Evolutionary conservation across 30 jellyfish, hydroid and myxozoan species (phyloP), one percentile per base, ranked within the genome.

Genomic region (Hydractinia symbiolongicarpus): DNA sequence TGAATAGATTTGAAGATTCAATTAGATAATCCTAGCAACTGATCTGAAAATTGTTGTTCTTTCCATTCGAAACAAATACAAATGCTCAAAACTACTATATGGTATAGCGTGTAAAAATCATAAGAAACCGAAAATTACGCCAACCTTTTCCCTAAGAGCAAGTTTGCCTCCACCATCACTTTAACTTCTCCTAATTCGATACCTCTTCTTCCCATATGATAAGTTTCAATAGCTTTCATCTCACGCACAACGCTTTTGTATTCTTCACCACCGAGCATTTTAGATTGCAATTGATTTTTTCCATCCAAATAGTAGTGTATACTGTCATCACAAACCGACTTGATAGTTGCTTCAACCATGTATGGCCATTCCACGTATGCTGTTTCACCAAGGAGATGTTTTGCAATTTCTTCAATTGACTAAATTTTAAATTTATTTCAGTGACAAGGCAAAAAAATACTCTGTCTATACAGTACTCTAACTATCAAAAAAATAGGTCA

Each of bases 341-440:
- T 83, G n/a, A 91, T 96, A 20, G 66, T 58, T 15, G 96, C 96
- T 82, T 91, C 98, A 8, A 91, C 98, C 79, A 86, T 54, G 60
- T 91, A 91, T 40, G 98, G 98, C 98, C 98, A 91, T 66, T 91
- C 98, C 16, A 91, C 96, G 68, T 79, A 81, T n/a, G 83, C 96
- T 0, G 79, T 62, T 56, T 76, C 76, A 5, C 98, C 98, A 19
- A 91, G 86, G 76, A 82, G 14, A 8, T 60, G 68, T 8, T 73
- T 51, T 21, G 94, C 74, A 77, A 83, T 50, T 11, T 72, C 76
- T 50, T 91, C 95, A 49, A 55, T 69, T 66, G 74, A 91, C 94
- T 86, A 52, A 9, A 66, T 16, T 9, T 49, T 1, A 73, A 73
- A 73, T 9, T 58, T 16, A 58, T 58, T 13, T 58, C 69, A 11